Evolutionary conservation across 2,113 vertebrate species (phyloP), one percentile per base, ranked within the genome.

Genomic region (Indri indri): DNA sequence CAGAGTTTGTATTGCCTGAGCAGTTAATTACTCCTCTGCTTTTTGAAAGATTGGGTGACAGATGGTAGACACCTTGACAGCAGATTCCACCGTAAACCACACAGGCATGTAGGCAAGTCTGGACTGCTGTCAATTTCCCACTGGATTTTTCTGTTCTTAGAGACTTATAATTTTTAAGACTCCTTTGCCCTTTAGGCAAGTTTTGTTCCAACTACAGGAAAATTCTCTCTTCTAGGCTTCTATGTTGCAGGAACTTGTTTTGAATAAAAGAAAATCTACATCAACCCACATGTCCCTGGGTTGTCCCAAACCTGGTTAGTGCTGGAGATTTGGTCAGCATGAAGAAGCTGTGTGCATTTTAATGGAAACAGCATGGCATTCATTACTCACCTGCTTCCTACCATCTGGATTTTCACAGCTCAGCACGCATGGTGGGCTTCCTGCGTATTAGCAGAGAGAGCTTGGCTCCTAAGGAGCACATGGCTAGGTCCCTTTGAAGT

Each of bases 381-480:
- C 95, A 65, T 96, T 96, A 93, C 96, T 97, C 82, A 88, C 95
- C 97, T 97, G 97, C 97, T 94, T 96, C 94, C 91, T 50, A 81
- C 97, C 97, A 97, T 96, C 98, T 98, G 98, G 97, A 89, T 91
- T 82, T 73, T 97, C 96, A 95, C 93, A 96, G 96, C 50, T 95
- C 96, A 87, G 77, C 96, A 96, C 93, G 70, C 37, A 52, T 71
- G 79, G 90, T 76, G 88, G 90, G 70, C 74, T 93, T 96, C 86
- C 71, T 54, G 82, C 92, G 63, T 6, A 37, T 70, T 68, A 13
- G 9, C 14, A 12, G 23, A 54, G 83, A 91, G 42, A 73, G 83
- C 68, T 57, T 25, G 68, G 59, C 84, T 95, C 61, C 83, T 50
- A 10, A 74, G 42, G 32, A 79, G 90, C 6, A 76, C 42, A 52